Evolutionary conservation across 2,113 vertebrate species (phyloP).

Genomic region (Actinemys pallida): DNA sequence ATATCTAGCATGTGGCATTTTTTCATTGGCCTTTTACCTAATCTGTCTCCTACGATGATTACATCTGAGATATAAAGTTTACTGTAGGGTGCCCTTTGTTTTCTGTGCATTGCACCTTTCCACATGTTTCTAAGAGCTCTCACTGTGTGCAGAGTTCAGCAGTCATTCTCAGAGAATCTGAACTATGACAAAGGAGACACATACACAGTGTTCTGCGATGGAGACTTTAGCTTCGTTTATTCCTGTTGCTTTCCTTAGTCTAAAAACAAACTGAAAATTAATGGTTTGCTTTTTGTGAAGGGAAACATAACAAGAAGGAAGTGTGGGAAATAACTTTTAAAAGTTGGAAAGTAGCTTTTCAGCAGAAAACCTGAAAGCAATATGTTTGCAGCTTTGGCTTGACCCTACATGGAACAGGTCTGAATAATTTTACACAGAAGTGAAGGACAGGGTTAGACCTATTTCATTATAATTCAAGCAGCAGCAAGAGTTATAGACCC

Average conservation of each 20-base stretch:
- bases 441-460: slow-evolving; percentile 39
- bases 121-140: background rate
- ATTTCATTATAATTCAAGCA: slow-evolving; percentile 42
- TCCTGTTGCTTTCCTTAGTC: background rate
- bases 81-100: background rate
- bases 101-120: background rate
- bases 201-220: background rate
- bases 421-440: slow-evolving; percentile 29
- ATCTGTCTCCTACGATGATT: background rate
- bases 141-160: background rate
- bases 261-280: background rate
- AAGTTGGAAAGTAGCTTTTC: slow-evolving; percentile 25
- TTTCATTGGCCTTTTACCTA: background rate
- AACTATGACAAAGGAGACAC: background rate
- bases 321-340: background rate
- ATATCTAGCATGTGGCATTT: background rate
- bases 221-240: background rate
- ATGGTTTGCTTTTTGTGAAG: slow-evolving; percentile 19
- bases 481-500: slow-evolving; percentile 43
- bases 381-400: slow-evolving; percentile 33
- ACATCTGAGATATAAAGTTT: background rate
- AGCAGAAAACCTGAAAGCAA: background rate
- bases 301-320: background rate
- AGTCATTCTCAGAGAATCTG: background rate
- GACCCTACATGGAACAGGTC: slow-evolving; percentile 6